phyloP scores from a whole-genome alignment of 1,140 invertebrate genomes.

The Tetranychus urticae region DNA sequence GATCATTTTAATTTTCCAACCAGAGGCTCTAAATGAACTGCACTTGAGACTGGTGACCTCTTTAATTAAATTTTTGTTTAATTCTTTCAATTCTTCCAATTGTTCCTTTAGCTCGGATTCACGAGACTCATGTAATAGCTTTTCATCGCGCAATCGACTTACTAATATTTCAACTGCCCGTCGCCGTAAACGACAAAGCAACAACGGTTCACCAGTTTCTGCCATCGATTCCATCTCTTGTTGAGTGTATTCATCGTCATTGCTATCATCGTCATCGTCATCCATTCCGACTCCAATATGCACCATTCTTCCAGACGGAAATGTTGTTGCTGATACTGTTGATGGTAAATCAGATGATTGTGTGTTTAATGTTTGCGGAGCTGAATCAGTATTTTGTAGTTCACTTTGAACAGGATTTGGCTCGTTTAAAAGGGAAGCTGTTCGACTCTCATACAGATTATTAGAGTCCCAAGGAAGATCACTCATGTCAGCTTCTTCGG shows the following conservation, averaged over 20 bases:
- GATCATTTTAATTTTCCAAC: background rate
- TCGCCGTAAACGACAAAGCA: background rate
- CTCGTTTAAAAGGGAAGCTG: background rate
- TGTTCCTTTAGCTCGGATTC: background rate
- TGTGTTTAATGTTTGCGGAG: too few relatives aligned
- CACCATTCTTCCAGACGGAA: background rate
- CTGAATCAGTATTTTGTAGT: background rate
- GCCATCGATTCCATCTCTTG: background rate
- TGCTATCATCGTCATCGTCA: background rate
- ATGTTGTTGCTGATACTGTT: background rate
- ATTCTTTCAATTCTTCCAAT: background rate
- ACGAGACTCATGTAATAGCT: background rate
- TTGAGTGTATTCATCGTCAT: background rate
- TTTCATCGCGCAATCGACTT: background rate
- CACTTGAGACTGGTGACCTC: background rate
- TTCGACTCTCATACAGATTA: background rate
- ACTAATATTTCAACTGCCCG: slow-evolving; percentile 1
- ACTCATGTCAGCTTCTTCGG: background rate
- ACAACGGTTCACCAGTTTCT: slow-evolving; percentile 1
- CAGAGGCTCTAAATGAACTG: background rate
- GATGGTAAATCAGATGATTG: background rate
- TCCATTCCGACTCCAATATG: too few relatives aligned
- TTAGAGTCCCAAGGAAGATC: background rate
- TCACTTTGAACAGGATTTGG: background rate
- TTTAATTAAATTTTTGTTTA: background rate